Base-by-base conservation (phyloP, 2,113 vertebrate species). In the Amphiprion percula region DNA sequence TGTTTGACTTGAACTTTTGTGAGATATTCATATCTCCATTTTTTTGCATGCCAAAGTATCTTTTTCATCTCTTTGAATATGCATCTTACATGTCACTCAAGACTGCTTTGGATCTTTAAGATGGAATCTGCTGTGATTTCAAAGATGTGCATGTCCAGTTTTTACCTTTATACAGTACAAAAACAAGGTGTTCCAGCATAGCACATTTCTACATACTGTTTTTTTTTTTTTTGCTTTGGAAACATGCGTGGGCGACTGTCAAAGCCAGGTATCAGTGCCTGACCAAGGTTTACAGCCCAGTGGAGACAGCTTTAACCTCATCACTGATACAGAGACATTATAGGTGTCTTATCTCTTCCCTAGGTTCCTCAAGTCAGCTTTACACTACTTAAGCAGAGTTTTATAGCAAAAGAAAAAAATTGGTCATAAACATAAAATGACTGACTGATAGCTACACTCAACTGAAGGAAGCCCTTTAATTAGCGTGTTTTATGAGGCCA, bases 391-490 rank as follows among this genome's bases (percentile, higher is more conserved):
- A 41, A 85, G 79, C 55, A 16, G 37, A 59, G 68, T 80, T 91
- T 87, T 89, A 91, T 58, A 81, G 72, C 74, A 44, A 85, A 50
- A 78, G 66, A 76, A 88, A 85, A 87, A 89, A 85, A 89, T 26
- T 78, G 63, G 63, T 55, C 80, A 88, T 92, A 91, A 94, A 92
- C 74, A 76, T 83, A 60, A 89, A 90, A 87, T 89, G 86, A 85
- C 33, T 90, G 88, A 90, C 83, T 87, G 91, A 92, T 90, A 93
- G 80, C 80, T 83, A 80, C 90, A 77, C 83, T 87, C 58, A 60
- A 66, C 77, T 78, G 76, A 79, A 90, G 84, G 87, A 91, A 90
- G 83, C 74, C 88, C 86, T 93, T 64, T 90, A 91, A 93, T 93
- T 92, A 90, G 81, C 28, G 59, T 47, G 75, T 73, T 92, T 92